Base-by-base conservation (phyloP, 2,888 invertebrate species). In the Hyposoter dolosus region DNA sequence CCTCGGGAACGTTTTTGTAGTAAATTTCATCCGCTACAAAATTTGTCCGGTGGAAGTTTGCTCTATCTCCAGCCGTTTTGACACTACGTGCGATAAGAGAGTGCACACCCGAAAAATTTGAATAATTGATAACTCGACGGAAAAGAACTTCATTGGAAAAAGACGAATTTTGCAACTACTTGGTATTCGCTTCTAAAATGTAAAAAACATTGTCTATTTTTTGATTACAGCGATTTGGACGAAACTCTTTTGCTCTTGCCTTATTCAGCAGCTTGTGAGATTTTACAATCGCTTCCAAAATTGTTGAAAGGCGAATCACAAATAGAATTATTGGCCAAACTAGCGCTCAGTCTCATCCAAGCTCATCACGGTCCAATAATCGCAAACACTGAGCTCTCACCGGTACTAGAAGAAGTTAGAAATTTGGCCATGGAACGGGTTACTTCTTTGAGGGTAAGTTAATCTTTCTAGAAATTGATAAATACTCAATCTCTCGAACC, bases 181-280 rank as follows among this genome's bases (percentile, higher is more conserved):
- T 1, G 28, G 10, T 15, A 28, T 60, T 28, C 12, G 15, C 15
- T 60, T 15, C 60, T 12, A 1, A 23, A 12, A 23, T 12, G 66
- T 23, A 3, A 66, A 3, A 66, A 47, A 19, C 60, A 23, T 35
- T 19, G 1, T 40, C 40, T 40, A 77, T 83, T 81, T 50, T 10
- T 85, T 95, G 12, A 40, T 68, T 95, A 6, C 94, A 98, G 99
- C 92, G 99, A 99, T 92, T 94, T 99, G 85, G 98, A 99, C 94
- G 98, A 99, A 94, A 96, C 98, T 0, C 95, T 99, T 0, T 94
- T 99, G 0, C 95, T 99, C 15, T 94, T 99, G 65, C 98, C 99
- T 1, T 98, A 98, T 92, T 95, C 96, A 74, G 96, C 96, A 76
- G 98, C 98, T 1, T 96, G 97, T 91, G 97, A 97, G 75, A 95